phyloP scores from a whole-genome alignment of 2,113 vertebrate genomes.

The Sylvia atricapilla region DNA sequence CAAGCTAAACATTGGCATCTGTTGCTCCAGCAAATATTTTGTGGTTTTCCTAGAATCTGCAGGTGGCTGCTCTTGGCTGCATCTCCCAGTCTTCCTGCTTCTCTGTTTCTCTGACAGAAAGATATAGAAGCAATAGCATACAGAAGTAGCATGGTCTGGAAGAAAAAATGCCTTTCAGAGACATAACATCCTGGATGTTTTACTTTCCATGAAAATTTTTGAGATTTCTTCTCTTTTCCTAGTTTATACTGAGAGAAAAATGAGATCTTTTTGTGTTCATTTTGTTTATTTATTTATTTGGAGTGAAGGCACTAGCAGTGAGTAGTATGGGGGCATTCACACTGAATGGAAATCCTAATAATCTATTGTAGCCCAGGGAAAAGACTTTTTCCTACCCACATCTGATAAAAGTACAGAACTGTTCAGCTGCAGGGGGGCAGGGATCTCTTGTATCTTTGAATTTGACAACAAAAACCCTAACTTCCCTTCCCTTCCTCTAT shows the following conservation, averaged over 20 bases:
- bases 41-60: neutral
- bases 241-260: neutral
- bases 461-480: neutral
- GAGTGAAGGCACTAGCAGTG: neutral
- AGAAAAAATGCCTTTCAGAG: neutral
- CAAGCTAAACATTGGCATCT: constrained; percentile 10
- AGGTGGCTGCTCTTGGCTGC: neutral
- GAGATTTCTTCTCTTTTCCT: neutral
- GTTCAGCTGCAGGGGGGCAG: neutral
- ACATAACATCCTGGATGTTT: neutral
- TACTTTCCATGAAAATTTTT: neutral
- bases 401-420: neutral
- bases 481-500: neutral
- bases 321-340: neutral
- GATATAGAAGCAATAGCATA: neutral
- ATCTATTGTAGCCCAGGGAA: neutral
- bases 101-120: neutral
- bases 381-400: neutral
- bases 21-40: constrained; percentile 11
- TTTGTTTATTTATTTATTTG: neutral
- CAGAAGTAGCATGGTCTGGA: neutral
- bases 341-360: neutral
- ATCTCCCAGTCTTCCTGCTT: neutral
- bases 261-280: neutral
- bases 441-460: neutral